phyloP scores from a whole-genome alignment of 1,140 invertebrate genomes.

The Hestina assimilis region DNA sequence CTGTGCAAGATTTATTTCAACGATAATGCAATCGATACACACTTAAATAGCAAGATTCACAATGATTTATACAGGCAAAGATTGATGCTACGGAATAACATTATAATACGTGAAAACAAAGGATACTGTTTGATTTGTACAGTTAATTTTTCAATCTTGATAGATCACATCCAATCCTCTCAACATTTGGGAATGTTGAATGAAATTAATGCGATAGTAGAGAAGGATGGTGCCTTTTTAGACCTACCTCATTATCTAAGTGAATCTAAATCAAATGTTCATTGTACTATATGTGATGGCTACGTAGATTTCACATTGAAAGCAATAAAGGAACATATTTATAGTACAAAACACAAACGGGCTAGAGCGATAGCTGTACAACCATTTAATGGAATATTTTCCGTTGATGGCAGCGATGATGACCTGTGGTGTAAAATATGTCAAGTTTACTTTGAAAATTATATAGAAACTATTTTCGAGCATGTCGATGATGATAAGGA shows the following conservation, averaged over 20 bases:
- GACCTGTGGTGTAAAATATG: slow-evolving; percentile 46
- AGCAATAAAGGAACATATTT: slow-evolving; percentile 28
- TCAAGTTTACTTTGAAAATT: slow-evolving; percentile 34
- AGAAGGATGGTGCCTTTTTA: slow-evolving; percentile 39
- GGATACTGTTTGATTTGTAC: slow-evolving; percentile 34
- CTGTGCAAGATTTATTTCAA: slow-evolving; percentile 32
- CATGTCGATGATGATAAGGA: slow-evolving; percentile 42
- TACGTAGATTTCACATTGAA: slow-evolving; percentile 28
- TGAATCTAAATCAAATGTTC: neutral
- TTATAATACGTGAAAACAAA: slow-evolving; percentile 17
- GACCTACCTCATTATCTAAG: slow-evolving; percentile 28
- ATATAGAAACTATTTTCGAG: slow-evolving; percentile 45
- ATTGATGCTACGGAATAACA: slow-evolving; percentile 36
- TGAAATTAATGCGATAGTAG: slow-evolving; percentile 26
- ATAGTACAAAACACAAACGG: slow-evolving; percentile 26
- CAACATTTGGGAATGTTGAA: slow-evolving; percentile 20
- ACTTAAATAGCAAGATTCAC: slow-evolving; percentile 31
- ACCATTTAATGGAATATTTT: slow-evolving; percentile 46
- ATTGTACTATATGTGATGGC: slow-evolving; percentile 39
- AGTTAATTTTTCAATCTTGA: slow-evolving; percentile 13
- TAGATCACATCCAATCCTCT: slow-evolving; percentile 23
- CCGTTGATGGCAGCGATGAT: slow-evolving; percentile 33
- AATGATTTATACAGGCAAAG: slow-evolving; percentile 26
- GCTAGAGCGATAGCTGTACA: slow-evolving; percentile 42
- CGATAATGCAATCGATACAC: slow-evolving; percentile 23